These are phyloP conservation scores for Drosophila simulans DNA, from an alignment of 1,140 invertebrate species.

Conservation along the genomic window DNA sequence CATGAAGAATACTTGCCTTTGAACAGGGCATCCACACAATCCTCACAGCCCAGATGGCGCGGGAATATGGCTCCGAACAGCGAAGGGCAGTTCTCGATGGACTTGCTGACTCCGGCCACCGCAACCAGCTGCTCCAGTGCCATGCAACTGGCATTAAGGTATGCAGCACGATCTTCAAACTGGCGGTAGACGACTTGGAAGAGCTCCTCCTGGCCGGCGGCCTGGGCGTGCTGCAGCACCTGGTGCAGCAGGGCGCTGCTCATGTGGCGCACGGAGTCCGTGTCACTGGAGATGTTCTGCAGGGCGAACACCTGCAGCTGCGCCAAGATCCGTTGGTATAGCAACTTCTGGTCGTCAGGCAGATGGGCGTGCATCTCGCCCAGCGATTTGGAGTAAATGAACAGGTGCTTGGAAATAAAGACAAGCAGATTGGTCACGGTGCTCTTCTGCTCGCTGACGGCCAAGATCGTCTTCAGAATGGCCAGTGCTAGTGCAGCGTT, in stretches of 20 bases:
- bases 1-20: slow-evolving; percentile 45
- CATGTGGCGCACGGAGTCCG: slow-evolving; percentile 86
- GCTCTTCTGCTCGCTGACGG: slow-evolving; percentile 1
- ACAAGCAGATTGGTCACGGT: slow-evolving; percentile 54
- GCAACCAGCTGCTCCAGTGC: slow-evolving; percentile 55
- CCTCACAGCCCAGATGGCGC: slow-evolving; percentile 57
- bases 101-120: slow-evolving; percentile 43
- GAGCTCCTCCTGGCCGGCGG: neutral
- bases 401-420: slow-evolving; percentile 58
- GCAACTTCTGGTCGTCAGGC: neutral
- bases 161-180: slow-evolving; percentile 29
- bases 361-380: neutral
- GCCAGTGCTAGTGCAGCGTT: slow-evolving; percentile 1
- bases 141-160: slow-evolving; percentile 49
- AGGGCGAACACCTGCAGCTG: slow-evolving; percentile 84
- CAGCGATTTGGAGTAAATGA: slow-evolving; percentile 55
- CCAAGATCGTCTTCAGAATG: slow-evolving; percentile 32
- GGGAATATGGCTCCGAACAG: slow-evolving; percentile 63
- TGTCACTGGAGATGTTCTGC: slow-evolving; percentile 83
- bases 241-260: slow-evolving; percentile 81
- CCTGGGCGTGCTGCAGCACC: slow-evolving; percentile 32
- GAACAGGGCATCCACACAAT: slow-evolving; percentile 64
- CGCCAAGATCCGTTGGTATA: slow-evolving; percentile 23
- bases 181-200: slow-evolving; percentile 32
- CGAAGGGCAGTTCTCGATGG: slow-evolving; percentile 54